Evolutionary conservation across 2,113 vertebrate species (phyloP).

Genomic region (Centropristis striata): DNA sequence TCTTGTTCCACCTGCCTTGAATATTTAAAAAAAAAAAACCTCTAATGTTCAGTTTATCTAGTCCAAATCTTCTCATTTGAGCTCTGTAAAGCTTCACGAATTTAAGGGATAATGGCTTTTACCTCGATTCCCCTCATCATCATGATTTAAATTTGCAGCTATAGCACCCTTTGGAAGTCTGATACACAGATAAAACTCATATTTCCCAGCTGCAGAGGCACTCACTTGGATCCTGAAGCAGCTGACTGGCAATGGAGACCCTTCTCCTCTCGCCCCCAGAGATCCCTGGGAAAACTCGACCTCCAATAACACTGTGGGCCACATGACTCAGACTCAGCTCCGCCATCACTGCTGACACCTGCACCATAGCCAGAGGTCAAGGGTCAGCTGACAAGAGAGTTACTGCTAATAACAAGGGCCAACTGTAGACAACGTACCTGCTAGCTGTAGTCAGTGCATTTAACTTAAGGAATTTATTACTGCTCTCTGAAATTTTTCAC

Average conservation of each 20-base stretch:
- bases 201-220: constrained; percentile 44
- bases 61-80: background rate
- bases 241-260: constrained; percentile 94
- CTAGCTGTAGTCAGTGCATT: background rate
- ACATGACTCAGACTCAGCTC: constrained; percentile 93
- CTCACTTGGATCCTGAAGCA: constrained; percentile 97
- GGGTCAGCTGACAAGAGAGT: constrained; percentile 8
- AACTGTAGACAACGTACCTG: background rate
- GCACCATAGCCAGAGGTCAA: constrained; percentile 43
- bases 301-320: constrained; percentile 91
- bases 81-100: background rate
- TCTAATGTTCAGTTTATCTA: constrained; percentile 3
- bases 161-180: background rate
- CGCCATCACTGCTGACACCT: constrained; percentile 92
- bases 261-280: constrained; percentile 93
- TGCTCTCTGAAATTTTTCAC: background rate
- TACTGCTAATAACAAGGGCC: background rate
- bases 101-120: background rate
- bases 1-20: background rate
- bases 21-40: background rate
- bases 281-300: constrained; percentile 88
- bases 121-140: background rate
- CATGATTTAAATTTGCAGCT: constrained; percentile 14
- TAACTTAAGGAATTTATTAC: background rate
- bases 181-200: background rate